Percentiles rank a stretch among this genome's conserved stretches.
These are phyloP conservation scores for Fragum fragum DNA, from an alignment of 2,888 invertebrate species.

Conservation along the genomic window DNA sequence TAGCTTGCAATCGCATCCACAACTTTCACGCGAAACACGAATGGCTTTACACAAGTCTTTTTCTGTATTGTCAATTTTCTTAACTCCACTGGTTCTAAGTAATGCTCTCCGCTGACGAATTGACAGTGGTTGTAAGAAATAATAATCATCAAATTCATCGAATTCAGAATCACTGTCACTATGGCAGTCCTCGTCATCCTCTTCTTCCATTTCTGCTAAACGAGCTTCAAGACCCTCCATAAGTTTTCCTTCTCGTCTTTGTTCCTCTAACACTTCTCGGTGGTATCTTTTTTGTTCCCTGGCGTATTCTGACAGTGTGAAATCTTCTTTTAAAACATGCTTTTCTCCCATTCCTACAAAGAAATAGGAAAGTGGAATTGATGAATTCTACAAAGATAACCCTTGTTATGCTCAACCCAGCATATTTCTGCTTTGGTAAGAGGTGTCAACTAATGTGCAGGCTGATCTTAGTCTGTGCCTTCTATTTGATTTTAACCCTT, in stretches of 20 bases:
- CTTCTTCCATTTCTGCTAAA: slow-evolving; percentile 68
- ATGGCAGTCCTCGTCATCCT: slow-evolving; percentile 73
- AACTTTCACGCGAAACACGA: slow-evolving; percentile 93
- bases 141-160: slow-evolving; percentile 83
- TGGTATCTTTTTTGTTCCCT: slow-evolving; percentile 95
- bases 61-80: slow-evolving; percentile 96
- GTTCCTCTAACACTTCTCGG: slow-evolving; percentile 92
- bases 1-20: slow-evolving; percentile 86
- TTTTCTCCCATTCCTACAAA: slow-evolving; percentile 92
- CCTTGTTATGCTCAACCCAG: too few relatives aligned
- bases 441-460: too few relatives aligned
- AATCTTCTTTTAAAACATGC: slow-evolving; percentile 91
- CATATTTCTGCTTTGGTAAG: too few relatives aligned
- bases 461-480: too few relatives aligned
- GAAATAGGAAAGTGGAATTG: background rate
- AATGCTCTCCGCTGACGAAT: slow-evolving; percentile 95
- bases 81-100: slow-evolving; percentile 96
- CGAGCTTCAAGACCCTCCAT: slow-evolving; percentile 75
- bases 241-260: slow-evolving; percentile 89
- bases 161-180: slow-evolving; percentile 82
- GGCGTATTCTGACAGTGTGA: slow-evolving; percentile 95
- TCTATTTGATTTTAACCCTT: too few relatives aligned
- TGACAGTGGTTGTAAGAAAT: slow-evolving; percentile 92
- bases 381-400: too few relatives aligned
- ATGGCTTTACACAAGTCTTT: slow-evolving; percentile 98